Conservation (phyloP, 1,140 invertebrate species). For the Ostrea denselamellosa region DNA sequence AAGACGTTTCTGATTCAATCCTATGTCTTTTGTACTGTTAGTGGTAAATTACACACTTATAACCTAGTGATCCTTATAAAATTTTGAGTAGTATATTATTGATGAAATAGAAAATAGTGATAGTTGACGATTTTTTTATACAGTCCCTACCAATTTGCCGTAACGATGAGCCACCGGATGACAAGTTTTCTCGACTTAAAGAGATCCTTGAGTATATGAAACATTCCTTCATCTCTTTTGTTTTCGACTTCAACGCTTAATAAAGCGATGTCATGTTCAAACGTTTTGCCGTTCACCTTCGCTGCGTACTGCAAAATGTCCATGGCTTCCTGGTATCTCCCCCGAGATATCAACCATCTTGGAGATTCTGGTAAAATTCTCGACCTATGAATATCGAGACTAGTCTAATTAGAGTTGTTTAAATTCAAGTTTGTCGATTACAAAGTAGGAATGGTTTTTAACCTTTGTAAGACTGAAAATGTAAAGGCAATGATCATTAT, state of each 20-base stretch:
- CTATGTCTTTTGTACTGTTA: too few relatives aligned
- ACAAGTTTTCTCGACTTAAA: neutral
- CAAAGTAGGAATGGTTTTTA: too few relatives aligned
- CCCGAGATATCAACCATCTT: constrained; percentile 60
- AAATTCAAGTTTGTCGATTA: too few relatives aligned
- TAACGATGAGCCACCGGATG: neutral
- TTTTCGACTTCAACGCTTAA: neutral
- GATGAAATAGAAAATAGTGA: too few relatives aligned
- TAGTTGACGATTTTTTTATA: too few relatives aligned
- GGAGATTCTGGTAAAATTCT: constrained; percentile 58
- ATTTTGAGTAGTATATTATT: too few relatives aligned
- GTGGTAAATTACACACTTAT: too few relatives aligned
- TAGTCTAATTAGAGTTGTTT: too few relatives aligned
- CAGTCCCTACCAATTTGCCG: neutral
- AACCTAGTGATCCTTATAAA: too few relatives aligned
- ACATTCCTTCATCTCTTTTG: neutral
- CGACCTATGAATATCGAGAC: neutral
- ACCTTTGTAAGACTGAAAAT: too few relatives aligned
- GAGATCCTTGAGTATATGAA: neutral
- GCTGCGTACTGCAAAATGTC: constrained; percentile 53
- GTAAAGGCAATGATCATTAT: too few relatives aligned
- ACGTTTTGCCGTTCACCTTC: constrained; percentile 54
- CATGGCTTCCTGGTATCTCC: constrained; percentile 53
- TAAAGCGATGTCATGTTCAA: neutral
- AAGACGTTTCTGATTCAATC: too few relatives aligned